phyloP scores from a whole-genome alignment of 2,797 vertebrate genomes.

The Chaetodon trifasciatus region DNA sequence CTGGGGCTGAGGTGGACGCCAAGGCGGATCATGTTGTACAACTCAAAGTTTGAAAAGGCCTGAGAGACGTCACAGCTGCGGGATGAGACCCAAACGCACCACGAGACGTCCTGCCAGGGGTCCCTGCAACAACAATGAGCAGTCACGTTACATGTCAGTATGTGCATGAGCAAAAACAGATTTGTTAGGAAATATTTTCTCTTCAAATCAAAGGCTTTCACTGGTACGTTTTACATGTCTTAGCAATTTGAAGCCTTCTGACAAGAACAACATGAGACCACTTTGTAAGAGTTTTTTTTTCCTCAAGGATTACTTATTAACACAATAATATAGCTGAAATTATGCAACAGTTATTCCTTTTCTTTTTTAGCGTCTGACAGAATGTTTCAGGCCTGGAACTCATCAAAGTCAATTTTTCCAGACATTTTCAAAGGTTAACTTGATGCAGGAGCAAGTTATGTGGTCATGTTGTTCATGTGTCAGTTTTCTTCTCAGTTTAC shows the following conservation, averaged over 20 bases:
- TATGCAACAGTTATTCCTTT: no score
- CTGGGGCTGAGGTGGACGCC: slow-evolving; percentile 62
- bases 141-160: no score
- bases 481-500: no score
- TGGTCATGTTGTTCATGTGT: no score
- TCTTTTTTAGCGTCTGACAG: no score
- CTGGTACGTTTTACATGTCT: background rate
- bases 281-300: background rate
- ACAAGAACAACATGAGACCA: background rate
- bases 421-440: no score
- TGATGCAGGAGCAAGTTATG: no score
- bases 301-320: no score
- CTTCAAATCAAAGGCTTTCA: background rate
- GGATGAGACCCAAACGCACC: slow-evolving; percentile 75
- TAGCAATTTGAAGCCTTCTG: background rate
- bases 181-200: background rate
- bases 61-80: slow-evolving; percentile 77
- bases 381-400: no score
- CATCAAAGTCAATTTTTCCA: no score
- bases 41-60: slow-evolving; percentile 65
- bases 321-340: no score
- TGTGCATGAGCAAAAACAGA: background rate
- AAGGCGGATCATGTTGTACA: slow-evolving; percentile 77
- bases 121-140: slow-evolving; percentile 48
- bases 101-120: slow-evolving; percentile 77